A percentile compares a stretch with the other conserved stretches of the same genome.
Conservation (phyloP, 2,888 invertebrate species). For the Cosmorhoe ocellata region DNA sequence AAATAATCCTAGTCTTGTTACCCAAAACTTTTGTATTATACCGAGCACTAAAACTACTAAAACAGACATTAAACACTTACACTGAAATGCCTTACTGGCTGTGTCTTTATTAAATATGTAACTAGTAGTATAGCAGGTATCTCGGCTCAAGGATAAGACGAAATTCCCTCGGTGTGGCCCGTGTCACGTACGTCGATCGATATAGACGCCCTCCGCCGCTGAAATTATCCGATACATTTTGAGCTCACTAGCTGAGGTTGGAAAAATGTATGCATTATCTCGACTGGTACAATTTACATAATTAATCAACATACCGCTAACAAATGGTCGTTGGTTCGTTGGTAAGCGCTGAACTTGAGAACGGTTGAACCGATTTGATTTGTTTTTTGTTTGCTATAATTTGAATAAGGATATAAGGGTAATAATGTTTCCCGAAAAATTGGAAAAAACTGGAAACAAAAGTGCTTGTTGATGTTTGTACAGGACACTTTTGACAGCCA, state of each 20-base stretch:
- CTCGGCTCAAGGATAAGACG: slow-evolving; percentile 25
- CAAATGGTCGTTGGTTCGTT: no score
- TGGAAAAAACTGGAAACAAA: no score
- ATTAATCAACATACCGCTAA: no score
- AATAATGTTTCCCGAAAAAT: no score
- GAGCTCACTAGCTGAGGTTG: slow-evolving; percentile 2
- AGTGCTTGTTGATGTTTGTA: no score
- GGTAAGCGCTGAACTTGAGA: no score
- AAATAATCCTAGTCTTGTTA: no score
- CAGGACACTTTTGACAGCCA: no score
- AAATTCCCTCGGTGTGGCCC: slow-evolving; percentile 17
- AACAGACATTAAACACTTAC: slow-evolving; percentile 16
- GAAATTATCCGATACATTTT: slow-evolving; percentile 21
- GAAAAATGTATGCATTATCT: neutral
- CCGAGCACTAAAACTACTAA: slow-evolving; percentile 3
- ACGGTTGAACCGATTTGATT: no score
- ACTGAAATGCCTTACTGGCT: slow-evolving; percentile 9
- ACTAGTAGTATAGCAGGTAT: slow-evolving; percentile 4
- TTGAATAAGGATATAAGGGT: no score
- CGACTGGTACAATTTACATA: neutral
- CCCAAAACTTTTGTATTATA: no score
- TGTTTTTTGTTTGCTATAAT: no score
- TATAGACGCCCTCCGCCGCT: slow-evolving; percentile 16
- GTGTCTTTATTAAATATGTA: slow-evolving; percentile 18
- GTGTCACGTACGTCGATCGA: slow-evolving; percentile 30